These are phyloP conservation scores for Manis javanica DNA, from an alignment of 2,797 vertebrate genomes.

Conservation along the genomic window DNA sequence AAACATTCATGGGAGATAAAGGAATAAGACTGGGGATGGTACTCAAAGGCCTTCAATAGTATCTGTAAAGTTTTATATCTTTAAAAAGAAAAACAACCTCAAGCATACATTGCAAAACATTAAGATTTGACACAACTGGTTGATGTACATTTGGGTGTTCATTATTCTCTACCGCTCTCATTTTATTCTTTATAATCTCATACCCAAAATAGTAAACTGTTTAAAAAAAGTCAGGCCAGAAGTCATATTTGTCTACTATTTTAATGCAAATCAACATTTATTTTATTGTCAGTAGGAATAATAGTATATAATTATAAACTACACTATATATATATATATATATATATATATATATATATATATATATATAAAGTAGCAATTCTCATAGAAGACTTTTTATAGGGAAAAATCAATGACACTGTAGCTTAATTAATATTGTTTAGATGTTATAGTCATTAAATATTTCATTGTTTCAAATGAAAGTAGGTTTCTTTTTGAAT, in stretches of 20 bases:
- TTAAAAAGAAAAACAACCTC: neutral
- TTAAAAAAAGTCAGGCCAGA: neutral
- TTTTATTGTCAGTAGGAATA: constrained; percentile 45
- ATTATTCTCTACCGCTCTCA: neutral
- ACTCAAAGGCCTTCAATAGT: neutral
- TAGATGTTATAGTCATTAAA: neutral
- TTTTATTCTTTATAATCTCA: constrained; percentile 20
- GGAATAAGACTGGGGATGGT: neutral
- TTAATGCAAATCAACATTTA: constrained; percentile 6
- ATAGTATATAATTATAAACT: neutral
- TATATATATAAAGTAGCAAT: neutral
- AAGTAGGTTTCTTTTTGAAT: constrained; percentile 9
- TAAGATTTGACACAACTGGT: neutral
- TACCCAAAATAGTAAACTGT: neutral
- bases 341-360: neutral
- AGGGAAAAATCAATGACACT: neutral
- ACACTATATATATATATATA: too few species aligned
- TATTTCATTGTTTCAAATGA: constrained; percentile 36
- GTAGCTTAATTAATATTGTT: neutral
- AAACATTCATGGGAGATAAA: neutral
- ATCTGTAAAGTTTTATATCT: neutral
- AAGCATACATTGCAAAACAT: neutral
- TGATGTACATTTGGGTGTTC: neutral
- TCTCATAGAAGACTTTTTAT: neutral
- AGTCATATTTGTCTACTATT: neutral